Conservation (phyloP, 2,113 vertebrate species). For the Channa argus region DNA sequence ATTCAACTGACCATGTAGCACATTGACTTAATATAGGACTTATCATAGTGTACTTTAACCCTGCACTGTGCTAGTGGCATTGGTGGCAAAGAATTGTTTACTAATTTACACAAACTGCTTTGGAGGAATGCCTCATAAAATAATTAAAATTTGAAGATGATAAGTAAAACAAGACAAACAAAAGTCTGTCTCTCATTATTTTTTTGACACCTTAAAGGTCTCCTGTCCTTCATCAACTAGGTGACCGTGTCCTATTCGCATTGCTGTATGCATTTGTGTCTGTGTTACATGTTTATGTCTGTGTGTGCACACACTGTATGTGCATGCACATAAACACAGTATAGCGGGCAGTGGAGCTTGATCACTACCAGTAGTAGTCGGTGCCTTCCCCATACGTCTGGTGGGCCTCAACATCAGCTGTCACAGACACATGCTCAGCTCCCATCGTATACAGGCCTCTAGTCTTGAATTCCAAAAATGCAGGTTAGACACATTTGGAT, state of each 20-base stretch:
- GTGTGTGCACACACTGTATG: not conserved
- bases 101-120: not conserved
- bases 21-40: not conserved
- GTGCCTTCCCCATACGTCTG: constrained; percentile 50
- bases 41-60: not conserved
- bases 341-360: constrained; percentile 35
- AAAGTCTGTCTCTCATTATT: too few relatives aligned
- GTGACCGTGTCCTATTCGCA: too few relatives aligned
- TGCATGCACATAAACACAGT: constrained; percentile 30
- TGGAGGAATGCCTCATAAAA: not conserved
- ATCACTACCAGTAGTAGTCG: constrained; percentile 34
- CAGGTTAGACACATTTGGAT: constrained; percentile 69
- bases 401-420: constrained; percentile 85
- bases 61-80: too few relatives aligned
- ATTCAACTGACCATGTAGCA: not conserved
- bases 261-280: not conserved
- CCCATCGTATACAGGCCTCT: constrained; percentile 53
- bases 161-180: too few relatives aligned
- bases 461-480: constrained; percentile 78
- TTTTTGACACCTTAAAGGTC: too few relatives aligned
- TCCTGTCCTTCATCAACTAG: too few relatives aligned
- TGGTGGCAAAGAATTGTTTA: too few relatives aligned
- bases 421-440: constrained; percentile 82
- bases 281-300: not conserved
- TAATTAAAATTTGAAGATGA: too few relatives aligned